Conservation (phyloP, 2,888 invertebrate species). For the Orchesellides sinensis region DNA sequence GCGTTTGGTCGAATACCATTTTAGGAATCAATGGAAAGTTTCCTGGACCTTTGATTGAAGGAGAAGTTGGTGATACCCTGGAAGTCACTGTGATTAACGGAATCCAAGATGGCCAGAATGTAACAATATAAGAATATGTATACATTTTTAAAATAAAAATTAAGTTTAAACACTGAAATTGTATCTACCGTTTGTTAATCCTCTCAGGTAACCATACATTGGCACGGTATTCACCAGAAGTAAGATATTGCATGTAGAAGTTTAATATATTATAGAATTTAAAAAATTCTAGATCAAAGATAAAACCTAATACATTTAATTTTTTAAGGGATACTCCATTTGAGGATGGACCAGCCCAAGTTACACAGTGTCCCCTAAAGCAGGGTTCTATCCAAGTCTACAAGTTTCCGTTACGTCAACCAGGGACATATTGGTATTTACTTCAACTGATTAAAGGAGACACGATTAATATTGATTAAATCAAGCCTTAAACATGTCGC, state of each 20-base stretch:
- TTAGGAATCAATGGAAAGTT: conserved; percentile 60
- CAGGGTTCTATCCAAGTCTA: conserved; percentile 47
- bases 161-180: no score
- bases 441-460: no score
- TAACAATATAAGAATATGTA: conserved; percentile 18
- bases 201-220: no score
- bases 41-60: conserved; percentile 58
- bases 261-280: no score
- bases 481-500: not conserved
- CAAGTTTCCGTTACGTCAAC: conserved; percentile 16
- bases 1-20: conserved; percentile 40
- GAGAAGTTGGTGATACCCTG: conserved; percentile 19
- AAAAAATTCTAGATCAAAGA: no score
- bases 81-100: conserved; percentile 44
- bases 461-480: no score
- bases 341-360: conserved; percentile 63
- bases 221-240: conserved; percentile 64
- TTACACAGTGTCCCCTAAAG: conserved; percentile 66
- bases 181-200: no score
- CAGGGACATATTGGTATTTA: conserved; percentile 68
- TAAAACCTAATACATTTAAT: no score
- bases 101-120: conserved; percentile 64
- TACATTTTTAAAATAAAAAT: no score
- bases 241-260: not conserved
- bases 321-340: conserved; percentile 21